Conservation (phyloP, 2,888 invertebrate species). For the Apodemia hepburni region DNA sequence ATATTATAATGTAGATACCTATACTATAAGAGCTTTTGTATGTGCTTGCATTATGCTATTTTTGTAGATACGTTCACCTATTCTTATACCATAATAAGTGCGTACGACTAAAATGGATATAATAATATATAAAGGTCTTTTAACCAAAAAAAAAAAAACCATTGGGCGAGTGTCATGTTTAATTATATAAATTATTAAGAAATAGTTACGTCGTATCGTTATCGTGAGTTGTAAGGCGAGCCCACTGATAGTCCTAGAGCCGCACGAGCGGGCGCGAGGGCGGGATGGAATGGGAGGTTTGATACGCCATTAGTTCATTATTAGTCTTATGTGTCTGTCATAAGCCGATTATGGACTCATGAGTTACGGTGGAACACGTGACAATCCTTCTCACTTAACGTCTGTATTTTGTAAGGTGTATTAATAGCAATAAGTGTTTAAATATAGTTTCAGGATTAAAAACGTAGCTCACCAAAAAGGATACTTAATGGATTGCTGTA, state of each 20-base stretch:
- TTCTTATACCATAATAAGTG: too few species aligned
- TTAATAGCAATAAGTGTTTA: not conserved
- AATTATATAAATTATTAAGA: not conserved
- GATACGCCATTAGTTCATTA: constrained; percentile 77
- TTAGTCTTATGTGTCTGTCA: constrained; percentile 54
- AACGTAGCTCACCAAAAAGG: not conserved
- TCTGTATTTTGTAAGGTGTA: not conserved
- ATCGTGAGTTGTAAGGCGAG: constrained; percentile 19
- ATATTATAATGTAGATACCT: too few species aligned
- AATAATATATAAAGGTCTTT: too few species aligned
- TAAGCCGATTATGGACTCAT: constrained; percentile 43
- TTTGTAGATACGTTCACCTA: too few species aligned
- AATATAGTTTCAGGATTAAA: not conserved
- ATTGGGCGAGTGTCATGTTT: not conserved
- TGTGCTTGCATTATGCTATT: too few species aligned
- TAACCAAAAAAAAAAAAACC: too few species aligned
- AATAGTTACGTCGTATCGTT: constrained; percentile 17
- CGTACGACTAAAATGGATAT: too few species aligned
- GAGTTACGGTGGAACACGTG: constrained; percentile 32
- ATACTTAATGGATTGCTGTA: too few species aligned
- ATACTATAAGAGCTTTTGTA: too few species aligned
- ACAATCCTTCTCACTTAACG: constrained; percentile 22
- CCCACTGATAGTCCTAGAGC: constrained; percentile 28
- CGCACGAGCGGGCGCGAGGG: constrained; percentile 37
- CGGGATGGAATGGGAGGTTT: constrained; percentile 52